Evolutionary conservation across 2,888 invertebrate genomes (phyloP).

Genomic region (Caenorhabditis imperialis): DNA sequence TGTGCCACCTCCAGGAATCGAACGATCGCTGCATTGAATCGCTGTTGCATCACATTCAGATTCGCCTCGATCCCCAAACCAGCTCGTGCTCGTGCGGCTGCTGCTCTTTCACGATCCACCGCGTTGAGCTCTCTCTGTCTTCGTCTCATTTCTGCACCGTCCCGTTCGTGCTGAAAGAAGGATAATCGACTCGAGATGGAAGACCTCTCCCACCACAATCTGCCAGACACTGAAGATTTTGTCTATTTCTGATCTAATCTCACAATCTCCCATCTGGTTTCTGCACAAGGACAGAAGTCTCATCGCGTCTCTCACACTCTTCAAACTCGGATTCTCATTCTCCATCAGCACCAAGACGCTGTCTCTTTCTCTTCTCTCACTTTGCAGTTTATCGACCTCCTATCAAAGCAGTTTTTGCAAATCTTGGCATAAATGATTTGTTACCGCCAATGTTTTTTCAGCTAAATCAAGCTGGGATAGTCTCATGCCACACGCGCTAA

Average conservation of each 20-base stretch:
- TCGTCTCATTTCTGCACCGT: no score
- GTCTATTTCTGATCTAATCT: constrained; percentile 2
- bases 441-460: neutral
- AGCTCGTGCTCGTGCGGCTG: no score
- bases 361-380: constrained; percentile 6
- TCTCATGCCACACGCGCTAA: neutral
- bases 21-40: no score
- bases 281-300: neutral
- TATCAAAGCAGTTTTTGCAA: neutral
- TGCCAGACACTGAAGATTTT: neutral
- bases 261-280: neutral
- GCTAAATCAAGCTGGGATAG: neutral
- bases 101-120: no score
- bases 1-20: no score
- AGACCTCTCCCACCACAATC: neutral
- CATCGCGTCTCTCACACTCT: constrained; percentile 7
- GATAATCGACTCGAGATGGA: neutral
- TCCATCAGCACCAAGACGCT: constrained; percentile 1
- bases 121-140: no score
- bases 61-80: no score
- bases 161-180: constrained; percentile 1
- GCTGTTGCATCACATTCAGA: no score
- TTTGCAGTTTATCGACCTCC: constrained; percentile 12
- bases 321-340: neutral
- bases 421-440: no score